phyloP scores from a whole-genome alignment of 2,888 invertebrate species.

The Aleiodes leptofemur region DNA sequence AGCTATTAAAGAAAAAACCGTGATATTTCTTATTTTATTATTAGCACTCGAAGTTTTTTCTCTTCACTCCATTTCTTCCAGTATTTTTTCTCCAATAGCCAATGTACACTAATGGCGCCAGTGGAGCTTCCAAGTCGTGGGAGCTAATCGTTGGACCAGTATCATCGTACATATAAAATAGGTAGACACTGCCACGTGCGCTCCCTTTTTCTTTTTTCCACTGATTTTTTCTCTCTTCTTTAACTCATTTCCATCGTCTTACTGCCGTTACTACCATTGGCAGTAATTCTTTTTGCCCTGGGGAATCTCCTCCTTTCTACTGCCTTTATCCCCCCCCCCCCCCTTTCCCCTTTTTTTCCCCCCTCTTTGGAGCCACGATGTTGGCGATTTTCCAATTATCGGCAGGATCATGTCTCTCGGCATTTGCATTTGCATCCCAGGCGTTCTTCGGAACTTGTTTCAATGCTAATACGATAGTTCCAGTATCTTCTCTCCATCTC shows the following conservation, averaged over 20 bases:
- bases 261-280: slow-evolving; percentile 23
- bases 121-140: slow-evolving; percentile 4
- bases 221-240: slow-evolving; percentile 12
- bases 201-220: slow-evolving; percentile 29
- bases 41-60: slow-evolving; percentile 12
- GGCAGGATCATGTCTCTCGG: slow-evolving; percentile 56
- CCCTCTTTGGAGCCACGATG: slow-evolving; percentile 32
- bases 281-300: slow-evolving; percentile 42
- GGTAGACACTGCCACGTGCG: slow-evolving; percentile 22
- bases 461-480: slow-evolving; percentile 59
- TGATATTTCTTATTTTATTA: slow-evolving; percentile 10
- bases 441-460: slow-evolving; percentile 57
- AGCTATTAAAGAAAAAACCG: slow-evolving; percentile 4
- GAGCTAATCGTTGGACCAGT: slow-evolving; percentile 36
- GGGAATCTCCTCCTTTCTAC: background rate
- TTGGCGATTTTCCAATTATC: slow-evolving; percentile 63
- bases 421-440: slow-evolving; percentile 57
- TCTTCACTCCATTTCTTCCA: background rate
- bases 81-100: background rate
- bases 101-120: slow-evolving; percentile 37
- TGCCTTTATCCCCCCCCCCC: background rate
- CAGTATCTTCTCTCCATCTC: slow-evolving; percentile 20
- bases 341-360: slow-evolving; percentile 1
- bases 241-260: slow-evolving; percentile 5
- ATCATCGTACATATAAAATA: slow-evolving; percentile 36